Base-by-base conservation (phyloP, 2,113 vertebrate genomes). In the Mus musculus region DNA sequence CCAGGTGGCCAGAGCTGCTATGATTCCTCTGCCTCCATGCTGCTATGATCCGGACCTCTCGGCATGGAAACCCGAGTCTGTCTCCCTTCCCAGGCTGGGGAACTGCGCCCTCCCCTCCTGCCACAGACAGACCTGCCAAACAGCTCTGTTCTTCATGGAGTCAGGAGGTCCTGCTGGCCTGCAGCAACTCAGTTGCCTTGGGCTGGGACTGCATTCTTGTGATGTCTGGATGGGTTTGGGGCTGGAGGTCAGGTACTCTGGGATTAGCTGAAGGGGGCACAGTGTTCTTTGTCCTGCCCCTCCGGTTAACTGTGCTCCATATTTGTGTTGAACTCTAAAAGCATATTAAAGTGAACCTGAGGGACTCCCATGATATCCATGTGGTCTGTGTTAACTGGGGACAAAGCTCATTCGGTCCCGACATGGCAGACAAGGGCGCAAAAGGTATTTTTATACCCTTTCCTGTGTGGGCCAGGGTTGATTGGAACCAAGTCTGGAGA, bases 271-370 rank as follows among this genome's bases (percentile, higher is more conserved):
- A 94, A 92, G 16, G 80, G 91, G 88, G 82, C 77, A 49, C 91
- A 33, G 6, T 12, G 0, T 61, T 90, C 67, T 88, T 72, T n/a
- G 75, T 75, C 65, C 14, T 14, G 49, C 76, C 91, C 92, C 72
- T 56, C 5, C 16, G 17, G 77, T 95, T 95, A 93, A 94, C 94
- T 97, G 95, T 97, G 95, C 95, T 97, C 86, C 94, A 78, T 97
- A 95, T 94, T 94, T 97, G 96, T 97, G 94, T 98, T 96, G 63
- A 90, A 95, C 36, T 96, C 80, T 93, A 93, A 97, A 97, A 96
- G 92, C 88, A 80, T 97, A 98, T 97, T 98, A 97, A 98, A 98
- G 86, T 63, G n/a, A 94, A 91, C 91, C 93, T 91, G 95, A 97
- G 95, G 94, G 96, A 96, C 52, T 81, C 49, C 81, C 88, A 77